These are phyloP conservation scores for Peromyscus aztecus DNA, from an alignment of 2,797 vertebrate species.

Conservation along the genomic window DNA sequence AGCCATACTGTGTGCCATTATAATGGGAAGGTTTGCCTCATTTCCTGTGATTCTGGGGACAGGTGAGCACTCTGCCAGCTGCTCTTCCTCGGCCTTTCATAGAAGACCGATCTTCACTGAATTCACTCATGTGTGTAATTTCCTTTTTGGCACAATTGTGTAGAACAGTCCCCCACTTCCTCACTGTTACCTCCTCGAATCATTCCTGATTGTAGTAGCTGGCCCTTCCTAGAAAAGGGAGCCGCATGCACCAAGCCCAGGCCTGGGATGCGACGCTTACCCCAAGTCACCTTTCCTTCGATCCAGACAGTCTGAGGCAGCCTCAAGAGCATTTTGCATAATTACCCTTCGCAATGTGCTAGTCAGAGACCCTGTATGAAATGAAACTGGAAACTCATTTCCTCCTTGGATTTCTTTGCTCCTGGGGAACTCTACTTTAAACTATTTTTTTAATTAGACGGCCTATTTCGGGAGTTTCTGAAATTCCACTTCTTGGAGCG, in stretches of 20 bases:
- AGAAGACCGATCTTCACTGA: background rate
- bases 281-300: background rate
- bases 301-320: slow-evolving; percentile 11
- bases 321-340: slow-evolving; percentile 7
- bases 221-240: background rate
- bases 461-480: slow-evolving; percentile 25
- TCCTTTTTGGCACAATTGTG: background rate
- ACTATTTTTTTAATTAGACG: slow-evolving; percentile 66
- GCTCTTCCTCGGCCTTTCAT: background rate
- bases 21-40: background rate
- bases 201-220: background rate
- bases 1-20: background rate
- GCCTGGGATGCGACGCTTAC: background rate
- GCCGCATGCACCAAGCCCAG: background rate
- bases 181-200: background rate
- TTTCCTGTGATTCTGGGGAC: background rate
- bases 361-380: slow-evolving; percentile 9
- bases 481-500: slow-evolving; percentile 41
- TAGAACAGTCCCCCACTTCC: background rate
- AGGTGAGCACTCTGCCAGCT: background rate
- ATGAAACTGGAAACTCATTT: slow-evolving; percentile 63
- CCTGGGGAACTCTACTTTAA: slow-evolving; percentile 50
- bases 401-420: slow-evolving; percentile 53
- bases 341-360: slow-evolving; percentile 55
- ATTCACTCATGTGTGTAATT: background rate